Evolutionary conservation across 2,888 invertebrate genomes (phyloP).

Genomic region (Drosophila pegasa): DNA sequence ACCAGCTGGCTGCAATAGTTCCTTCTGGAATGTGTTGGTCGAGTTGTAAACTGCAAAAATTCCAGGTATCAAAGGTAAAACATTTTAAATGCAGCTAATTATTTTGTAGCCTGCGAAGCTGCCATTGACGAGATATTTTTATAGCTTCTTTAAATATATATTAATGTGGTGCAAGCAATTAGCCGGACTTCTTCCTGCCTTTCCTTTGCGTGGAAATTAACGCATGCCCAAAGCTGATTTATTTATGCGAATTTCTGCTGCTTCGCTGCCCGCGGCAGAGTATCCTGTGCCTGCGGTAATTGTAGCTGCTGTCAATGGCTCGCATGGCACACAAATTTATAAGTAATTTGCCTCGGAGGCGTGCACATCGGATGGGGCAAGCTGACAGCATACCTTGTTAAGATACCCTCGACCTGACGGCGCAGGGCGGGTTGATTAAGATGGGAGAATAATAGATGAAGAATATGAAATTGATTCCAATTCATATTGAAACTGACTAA

Average conservation of each 20-base stretch:
- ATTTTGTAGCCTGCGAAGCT: not conserved
- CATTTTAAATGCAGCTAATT: not conserved
- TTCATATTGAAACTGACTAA: too few species aligned
- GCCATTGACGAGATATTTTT: not conserved
- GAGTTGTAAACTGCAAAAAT: too few species aligned
- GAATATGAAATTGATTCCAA: too few species aligned
- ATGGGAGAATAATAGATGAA: not conserved
- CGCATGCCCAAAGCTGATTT: conserved; percentile 81
- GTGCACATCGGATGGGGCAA: conserved; percentile 7
- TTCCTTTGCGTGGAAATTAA: conserved; percentile 72
- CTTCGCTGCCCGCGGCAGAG: conserved; percentile 27
- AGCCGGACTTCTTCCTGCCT: not conserved
- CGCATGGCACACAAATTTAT: conserved; percentile 72
- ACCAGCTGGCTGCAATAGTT: too few species aligned
- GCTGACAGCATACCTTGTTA: conserved; percentile 31
- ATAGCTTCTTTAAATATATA: conserved; percentile 37
- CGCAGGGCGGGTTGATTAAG: too few species aligned
- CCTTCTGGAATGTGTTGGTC: too few species aligned
- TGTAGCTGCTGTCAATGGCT: conserved; percentile 72
- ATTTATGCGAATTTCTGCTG: conserved; percentile 68
- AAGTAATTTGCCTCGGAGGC: conserved; percentile 45
- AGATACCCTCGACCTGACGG: conserved; percentile 27
- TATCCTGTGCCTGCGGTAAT: conserved; percentile 55
- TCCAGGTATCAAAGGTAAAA: not conserved
- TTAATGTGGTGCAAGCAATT: conserved; percentile 34